phyloP scores from a whole-genome alignment of 2,797 vertebrate species.

The Squalus acanthias region DNA sequence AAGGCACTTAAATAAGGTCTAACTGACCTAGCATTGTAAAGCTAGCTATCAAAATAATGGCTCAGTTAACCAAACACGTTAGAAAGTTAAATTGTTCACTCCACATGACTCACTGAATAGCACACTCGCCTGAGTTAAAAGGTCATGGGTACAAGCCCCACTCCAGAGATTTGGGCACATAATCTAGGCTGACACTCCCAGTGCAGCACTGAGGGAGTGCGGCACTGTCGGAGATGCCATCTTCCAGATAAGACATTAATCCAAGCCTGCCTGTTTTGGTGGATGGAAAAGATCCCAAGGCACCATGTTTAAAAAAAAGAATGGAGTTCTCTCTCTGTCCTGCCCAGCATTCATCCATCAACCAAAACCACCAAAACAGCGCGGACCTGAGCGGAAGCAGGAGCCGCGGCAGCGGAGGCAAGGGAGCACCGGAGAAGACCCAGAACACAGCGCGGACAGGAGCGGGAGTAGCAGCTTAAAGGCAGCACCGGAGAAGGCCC shows the following conservation, averaged over 20 bases:
- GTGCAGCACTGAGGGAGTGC: neutral
- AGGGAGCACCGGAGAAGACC: no score
- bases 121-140: neutral
- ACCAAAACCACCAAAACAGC: neutral
- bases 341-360: neutral
- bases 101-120: neutral
- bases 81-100: neutral
- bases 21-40: neutral
- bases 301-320: neutral
- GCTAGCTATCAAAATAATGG: neutral
- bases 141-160: neutral
- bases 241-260: neutral
- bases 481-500: no score
- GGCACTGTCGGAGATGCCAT: neutral
- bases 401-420: no score
- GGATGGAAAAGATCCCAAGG: neutral
- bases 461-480: no score
- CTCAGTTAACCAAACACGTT: neutral
- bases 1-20: neutral
- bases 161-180: neutral
- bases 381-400: no score
- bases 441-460: no score
- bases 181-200: neutral
- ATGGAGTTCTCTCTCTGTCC: neutral
- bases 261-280: neutral